A percentile compares a stretch with the other conserved stretches of the same genome.
Evolutionary conservation across 2,797 vertebrate genomes (phyloP).

Genomic region (Masticophis lateralis): DNA sequence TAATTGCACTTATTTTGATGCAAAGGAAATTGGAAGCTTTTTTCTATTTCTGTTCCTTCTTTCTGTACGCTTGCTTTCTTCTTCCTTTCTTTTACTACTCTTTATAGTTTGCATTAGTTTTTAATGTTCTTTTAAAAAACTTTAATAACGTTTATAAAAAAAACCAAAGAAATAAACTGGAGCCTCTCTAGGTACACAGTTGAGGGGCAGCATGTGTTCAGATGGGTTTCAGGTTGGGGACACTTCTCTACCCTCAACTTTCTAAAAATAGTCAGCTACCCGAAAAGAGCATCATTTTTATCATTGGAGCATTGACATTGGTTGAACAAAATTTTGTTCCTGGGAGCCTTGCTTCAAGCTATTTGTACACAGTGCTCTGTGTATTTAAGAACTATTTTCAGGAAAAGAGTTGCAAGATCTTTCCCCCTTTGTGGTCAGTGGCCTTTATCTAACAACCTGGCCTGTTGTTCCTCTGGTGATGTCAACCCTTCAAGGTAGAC

Average conservation of each 20-base stretch:
- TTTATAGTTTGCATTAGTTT: neutral
- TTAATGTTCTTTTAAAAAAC: neutral
- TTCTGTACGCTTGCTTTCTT: too few relatives aligned
- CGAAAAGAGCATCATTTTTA: neutral
- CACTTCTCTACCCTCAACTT: neutral
- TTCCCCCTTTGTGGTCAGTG: neutral
- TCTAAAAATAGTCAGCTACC: neutral
- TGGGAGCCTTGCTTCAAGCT: neutral
- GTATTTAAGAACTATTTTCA: neutral
- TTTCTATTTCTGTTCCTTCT: neutral
- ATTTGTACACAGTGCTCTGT: neutral
- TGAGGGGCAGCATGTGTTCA: neutral
- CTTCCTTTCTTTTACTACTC: neutral
- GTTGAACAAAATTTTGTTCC: neutral
- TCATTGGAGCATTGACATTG: neutral
- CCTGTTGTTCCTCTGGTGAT: neutral
- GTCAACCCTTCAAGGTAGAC: neutral
- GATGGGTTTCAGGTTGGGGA: neutral
- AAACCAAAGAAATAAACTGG: neutral
- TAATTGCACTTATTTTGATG: neutral
- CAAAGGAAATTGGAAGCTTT: neutral
- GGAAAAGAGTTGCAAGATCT: neutral
- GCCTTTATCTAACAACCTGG: neutral
- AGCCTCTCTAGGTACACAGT: neutral
- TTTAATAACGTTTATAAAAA: neutral